Evolutionary conservation across 2,113 vertebrate genomes (phyloP), one percentile per base, ranked within the genome.

Genomic region (Ia io): DNA sequence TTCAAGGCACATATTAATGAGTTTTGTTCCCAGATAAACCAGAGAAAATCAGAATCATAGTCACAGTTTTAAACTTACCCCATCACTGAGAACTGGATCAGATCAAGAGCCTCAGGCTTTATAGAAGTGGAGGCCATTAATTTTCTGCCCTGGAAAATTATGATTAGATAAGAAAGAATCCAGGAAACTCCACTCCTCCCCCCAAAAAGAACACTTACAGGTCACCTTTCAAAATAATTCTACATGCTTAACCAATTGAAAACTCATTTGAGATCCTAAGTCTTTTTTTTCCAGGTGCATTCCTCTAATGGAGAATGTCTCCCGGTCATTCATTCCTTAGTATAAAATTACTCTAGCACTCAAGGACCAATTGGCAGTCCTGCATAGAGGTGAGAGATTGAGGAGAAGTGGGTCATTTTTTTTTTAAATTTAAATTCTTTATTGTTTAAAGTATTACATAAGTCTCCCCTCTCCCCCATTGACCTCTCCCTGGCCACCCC

Each of bases 221-320:
- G 16, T 85, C 30, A 89, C 32, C 12, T 93, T 94, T 94, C n/a
- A 65, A 93, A 93, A 71, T 56, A 77, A 88, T 84, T 82, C 84
- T 71, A n/a, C 16, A 4, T 37, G 59, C 32, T 95, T 91, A 70
- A 76, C 40, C 51, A 76, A 49, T 13, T 90, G 30, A 92, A 87
- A 94, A 61, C 14, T 78, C 23, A 73, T 63, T 69, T 76, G 37
- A 92, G 47, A 35, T 37, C 18, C 25, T 23, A 11, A 2, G 12
- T 37, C 5, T 42, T 10, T 77, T 49, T 47, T 5, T 9, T 3
- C 7, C 80, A 85, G n/a, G 11, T 63, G 9, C 23, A 20, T 65
- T 63, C 16, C 22, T 30, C 8, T 77, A 22, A 35, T 53, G 9
- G 23, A 13, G 12, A 51, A 65, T 47, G 2, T 61, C 90, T 95